Evolutionary conservation across 2,888 invertebrate species (phyloP).

Genomic region (Leucania comma): DNA sequence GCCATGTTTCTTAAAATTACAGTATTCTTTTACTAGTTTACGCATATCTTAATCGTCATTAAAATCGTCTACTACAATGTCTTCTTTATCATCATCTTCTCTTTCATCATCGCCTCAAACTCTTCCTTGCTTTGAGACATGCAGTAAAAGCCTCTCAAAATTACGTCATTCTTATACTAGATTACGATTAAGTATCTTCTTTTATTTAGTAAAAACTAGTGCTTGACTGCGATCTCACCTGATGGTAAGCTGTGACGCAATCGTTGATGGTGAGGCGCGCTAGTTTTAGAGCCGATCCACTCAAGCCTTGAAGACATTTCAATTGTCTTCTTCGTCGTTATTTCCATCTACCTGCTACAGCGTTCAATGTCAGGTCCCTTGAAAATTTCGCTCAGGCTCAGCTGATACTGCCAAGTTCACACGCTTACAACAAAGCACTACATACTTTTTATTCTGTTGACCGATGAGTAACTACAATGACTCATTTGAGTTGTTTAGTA

Average conservation of each 20-base stretch:
- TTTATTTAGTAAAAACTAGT: too few relatives aligned
- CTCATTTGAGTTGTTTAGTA: conserved; percentile 9
- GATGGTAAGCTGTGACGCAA: too few relatives aligned
- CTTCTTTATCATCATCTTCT: not conserved
- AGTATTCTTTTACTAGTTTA: not conserved
- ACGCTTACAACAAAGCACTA: conserved; percentile 21
- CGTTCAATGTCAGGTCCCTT: not conserved
- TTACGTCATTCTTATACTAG: too few relatives aligned
- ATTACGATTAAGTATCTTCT: too few relatives aligned
- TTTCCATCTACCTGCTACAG: not conserved
- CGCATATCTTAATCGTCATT: not conserved
- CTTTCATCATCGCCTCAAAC: too few relatives aligned
- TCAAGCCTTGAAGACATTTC: too few relatives aligned
- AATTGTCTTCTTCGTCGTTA: not conserved
- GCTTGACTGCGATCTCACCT: too few relatives aligned
- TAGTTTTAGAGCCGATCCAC: too few relatives aligned
- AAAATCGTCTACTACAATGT: not conserved
- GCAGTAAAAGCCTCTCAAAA: too few relatives aligned
- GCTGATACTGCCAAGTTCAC: conserved; percentile 21
- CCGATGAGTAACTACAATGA: conserved; percentile 33
- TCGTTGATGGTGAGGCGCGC: too few relatives aligned
- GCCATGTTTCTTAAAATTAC: not conserved
- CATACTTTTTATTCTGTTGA: conserved; percentile 15
- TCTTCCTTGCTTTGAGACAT: too few relatives aligned
- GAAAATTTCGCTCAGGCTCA: not conserved